Evolutionary conservation across 2,888 invertebrate genomes (phyloP), one percentile per base, ranked within the genome.

Genomic region (Xestia ashworthii): DNA sequence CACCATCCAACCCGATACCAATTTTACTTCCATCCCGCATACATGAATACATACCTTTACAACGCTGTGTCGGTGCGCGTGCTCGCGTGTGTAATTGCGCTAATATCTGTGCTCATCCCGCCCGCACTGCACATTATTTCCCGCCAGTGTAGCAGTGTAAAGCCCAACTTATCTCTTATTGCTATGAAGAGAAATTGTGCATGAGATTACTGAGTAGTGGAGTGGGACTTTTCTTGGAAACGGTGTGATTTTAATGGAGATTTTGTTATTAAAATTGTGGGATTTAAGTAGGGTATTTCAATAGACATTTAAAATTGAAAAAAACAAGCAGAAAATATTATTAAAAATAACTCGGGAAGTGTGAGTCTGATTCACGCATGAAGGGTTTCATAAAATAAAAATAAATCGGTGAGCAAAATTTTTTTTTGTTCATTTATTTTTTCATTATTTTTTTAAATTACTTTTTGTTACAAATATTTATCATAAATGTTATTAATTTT

Each of bases 11-110:
- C 14, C n/a, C 46, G 44, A 80, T 48, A 32, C 48, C n/a, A 48
- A 44, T 19, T 50, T 44, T 5, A 25, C 44, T 53, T 19, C 19
- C 9, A 9, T 32, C 16, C 1, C 68, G 70, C 9, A n/a, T 41
- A 41, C 14, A 66, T 71, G 76, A 16, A n/a, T 25, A 38, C 74
- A 1, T 25, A 19, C 81, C 81, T 53, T 81, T 76, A 83, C 46
- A 14, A 1, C 48, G 25, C 41, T 46, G 66, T 72, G 75, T 76
- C 69, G 72, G 55, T 55, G 77, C 72, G 76, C 79, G 78, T 82
- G 81, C 81, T 75, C 77, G 72, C 53, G 74, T 78, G 73, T 85
- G 81, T 88, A 81, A 87, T 87, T 82, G 85, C 74, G 71, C 75
- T 82, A 83, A 80, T 85, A 82, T 87, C 81, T 76, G 75, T 64